Conservation (phyloP, 2,888 invertebrate species). For the Lycaena phlaeas region DNA sequence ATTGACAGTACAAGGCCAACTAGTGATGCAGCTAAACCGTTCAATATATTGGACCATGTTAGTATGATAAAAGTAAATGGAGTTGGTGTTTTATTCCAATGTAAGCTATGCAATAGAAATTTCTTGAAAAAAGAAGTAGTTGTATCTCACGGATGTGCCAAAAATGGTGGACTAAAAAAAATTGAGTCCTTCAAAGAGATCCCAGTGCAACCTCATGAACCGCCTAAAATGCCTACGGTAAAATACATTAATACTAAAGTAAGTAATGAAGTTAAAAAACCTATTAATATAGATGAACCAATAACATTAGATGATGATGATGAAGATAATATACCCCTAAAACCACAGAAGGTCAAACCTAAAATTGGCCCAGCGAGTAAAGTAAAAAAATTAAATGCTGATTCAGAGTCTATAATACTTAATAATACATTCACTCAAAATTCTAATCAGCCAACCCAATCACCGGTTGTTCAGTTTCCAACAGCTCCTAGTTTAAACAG, state of each 20-base stretch:
- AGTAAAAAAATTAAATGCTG: slow-evolving; percentile 27
- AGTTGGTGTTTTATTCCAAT: slow-evolving; percentile 59
- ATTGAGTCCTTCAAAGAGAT: slow-evolving; percentile 30
- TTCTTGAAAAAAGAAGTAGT: slow-evolving; percentile 57
- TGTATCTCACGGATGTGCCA: slow-evolving; percentile 53
- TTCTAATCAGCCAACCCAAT: slow-evolving; percentile 9
- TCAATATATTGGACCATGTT: slow-evolving; percentile 60
- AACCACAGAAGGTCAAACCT: slow-evolving; percentile 31
- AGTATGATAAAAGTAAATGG: slow-evolving; percentile 60
- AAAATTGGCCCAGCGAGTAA: slow-evolving; percentile 58
- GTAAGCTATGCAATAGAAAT: slow-evolving; percentile 59
- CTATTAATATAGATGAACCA: slow-evolving; percentile 22
- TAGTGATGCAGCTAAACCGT: slow-evolving; percentile 19
- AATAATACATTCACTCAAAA: slow-evolving; percentile 13
- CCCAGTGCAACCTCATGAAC: slow-evolving; percentile 32
- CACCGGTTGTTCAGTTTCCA: slow-evolving; percentile 37
- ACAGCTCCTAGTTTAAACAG: slow-evolving; percentile 38
- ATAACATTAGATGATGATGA: slow-evolving; percentile 19
- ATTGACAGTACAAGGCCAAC: slow-evolving; percentile 12
- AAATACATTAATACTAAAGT: slow-evolving; percentile 53
- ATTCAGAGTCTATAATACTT: slow-evolving; percentile 19
- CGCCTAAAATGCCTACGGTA: slow-evolving; percentile 44
- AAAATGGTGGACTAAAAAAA: slow-evolving; percentile 50
- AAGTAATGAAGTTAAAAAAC: slow-evolving; percentile 29
- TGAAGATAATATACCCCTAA: slow-evolving; percentile 21